These are phyloP conservation scores for Piezodorus guildinii DNA, from an alignment of 1,140 invertebrate genomes.

Conservation along the genomic window DNA sequence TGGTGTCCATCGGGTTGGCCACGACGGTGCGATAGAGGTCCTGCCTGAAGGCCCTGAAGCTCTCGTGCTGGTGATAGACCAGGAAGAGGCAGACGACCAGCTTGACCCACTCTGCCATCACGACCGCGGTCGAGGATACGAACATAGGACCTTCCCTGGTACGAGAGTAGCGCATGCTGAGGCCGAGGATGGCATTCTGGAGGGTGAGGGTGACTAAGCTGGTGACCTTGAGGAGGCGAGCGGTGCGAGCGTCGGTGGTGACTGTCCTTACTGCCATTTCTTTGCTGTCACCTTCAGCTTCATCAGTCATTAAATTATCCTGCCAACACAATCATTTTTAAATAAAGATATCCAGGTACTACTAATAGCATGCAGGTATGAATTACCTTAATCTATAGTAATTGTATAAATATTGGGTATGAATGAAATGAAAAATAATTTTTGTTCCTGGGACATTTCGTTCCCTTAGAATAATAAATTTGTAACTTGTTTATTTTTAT, in stretches of 20 bases:
- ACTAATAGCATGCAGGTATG: no score
- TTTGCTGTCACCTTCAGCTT: no score
- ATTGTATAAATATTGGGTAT: no score
- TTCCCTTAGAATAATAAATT: no score
- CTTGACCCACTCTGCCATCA: constrained; percentile 93
- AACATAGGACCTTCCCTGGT: constrained; percentile 83
- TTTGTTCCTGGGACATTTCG: no score
- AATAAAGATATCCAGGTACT: no score
- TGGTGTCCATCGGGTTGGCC: constrained; percentile 72
- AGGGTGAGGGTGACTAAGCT: constrained; percentile 71
- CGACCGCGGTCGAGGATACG: constrained; percentile 84
- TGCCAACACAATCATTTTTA: no score
- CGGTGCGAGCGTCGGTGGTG: neutral
- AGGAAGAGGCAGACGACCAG: constrained; percentile 70
- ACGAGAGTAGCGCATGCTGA: constrained; percentile 89
- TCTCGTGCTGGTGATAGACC: constrained; percentile 63
- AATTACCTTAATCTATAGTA: no score
- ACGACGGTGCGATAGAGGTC: constrained; percentile 64
- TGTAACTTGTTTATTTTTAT: no score
- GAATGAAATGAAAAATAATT: no score
- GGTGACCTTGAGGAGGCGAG: neutral
- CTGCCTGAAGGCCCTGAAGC: constrained; percentile 42
- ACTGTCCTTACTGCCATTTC: neutral
- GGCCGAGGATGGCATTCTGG: constrained; percentile 86
- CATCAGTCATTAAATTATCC: no score